Evolutionary conservation across 1,140 invertebrate species (phyloP), one percentile per base, ranked within the genome.

Genomic region (Meloidogyne floridensis): DNA sequence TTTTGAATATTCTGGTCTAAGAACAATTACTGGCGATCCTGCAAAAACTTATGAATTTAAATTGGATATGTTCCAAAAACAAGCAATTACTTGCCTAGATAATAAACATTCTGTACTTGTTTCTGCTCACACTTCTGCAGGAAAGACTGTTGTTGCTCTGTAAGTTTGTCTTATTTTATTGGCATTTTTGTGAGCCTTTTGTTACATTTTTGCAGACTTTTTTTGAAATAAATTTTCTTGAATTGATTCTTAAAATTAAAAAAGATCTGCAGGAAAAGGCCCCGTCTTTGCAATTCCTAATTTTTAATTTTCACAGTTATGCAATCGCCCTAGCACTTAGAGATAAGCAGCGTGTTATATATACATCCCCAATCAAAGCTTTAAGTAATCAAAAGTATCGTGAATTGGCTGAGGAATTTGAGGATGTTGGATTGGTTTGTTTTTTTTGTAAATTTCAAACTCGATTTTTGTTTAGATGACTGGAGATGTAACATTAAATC

Each of bases 331-430:
- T 92, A 91, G 94, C 93, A 1, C 88, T 95, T 53, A 90, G 91
- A 20, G 92, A 93, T 84, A 94, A 94, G 85, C 94, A 95, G 90
- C 91, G 97, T 88, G 97, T 99, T 0, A 99, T 99, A 87, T 99
- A 99, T 89, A 99, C 98, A 20, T 98, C 98, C 69, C 98, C 98
- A 3, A 99, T 99, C 81, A 99, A 99, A 92, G 98, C 98, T 6
- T 90, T 99, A 20, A 98, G 96, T 87, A 99, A 99, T 93, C 98
- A 99, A 91, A 99, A 99, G 89, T 99, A 97, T 91, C 92, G 97
- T 86, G 98, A 99, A 91, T 96, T 99, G 90, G 94, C 93, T 86
- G 97, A 98, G 90, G 96, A 98, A 90, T 99, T 99, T 88, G 93
- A 94, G 90, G 98, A 99, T 92, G 97, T 99, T 51, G 75, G 72